A percentile compares a stretch with the other conserved stretches of the same genome.
Evolutionary conservation across 2,113 vertebrate genomes (phyloP).

Genomic region (Furnarius figulus): DNA sequence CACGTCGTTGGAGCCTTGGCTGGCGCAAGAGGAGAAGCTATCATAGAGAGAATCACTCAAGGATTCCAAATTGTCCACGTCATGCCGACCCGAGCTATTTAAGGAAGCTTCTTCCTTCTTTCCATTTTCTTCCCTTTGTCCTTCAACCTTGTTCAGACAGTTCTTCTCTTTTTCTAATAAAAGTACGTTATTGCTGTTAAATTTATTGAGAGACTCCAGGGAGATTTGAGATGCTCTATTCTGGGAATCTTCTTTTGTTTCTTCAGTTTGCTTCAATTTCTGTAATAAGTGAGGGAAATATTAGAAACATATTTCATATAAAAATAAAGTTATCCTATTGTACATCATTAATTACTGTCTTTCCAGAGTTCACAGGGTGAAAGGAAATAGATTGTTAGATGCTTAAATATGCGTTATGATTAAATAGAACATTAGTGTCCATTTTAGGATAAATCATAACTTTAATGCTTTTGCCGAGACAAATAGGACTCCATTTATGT

Average conservation of each 20-base stretch:
- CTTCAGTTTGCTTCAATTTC: slow-evolving; percentile 80
- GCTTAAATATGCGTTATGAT: slow-evolving; percentile 60
- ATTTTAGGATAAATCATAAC: slow-evolving; percentile 71
- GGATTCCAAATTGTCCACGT: slow-evolving; percentile 78
- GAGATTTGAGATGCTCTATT: slow-evolving; percentile 77
- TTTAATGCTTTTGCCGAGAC: slow-evolving; percentile 67
- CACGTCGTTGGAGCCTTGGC: slow-evolving; percentile 82
- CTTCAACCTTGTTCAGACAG: slow-evolving; percentile 54
- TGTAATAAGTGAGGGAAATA: slow-evolving; percentile 73
- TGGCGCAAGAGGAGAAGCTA: slow-evolving; percentile 89
- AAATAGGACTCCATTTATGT: slow-evolving; percentile 63
- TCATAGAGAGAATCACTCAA: slow-evolving; percentile 89
- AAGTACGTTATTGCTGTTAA: slow-evolving; percentile 76
- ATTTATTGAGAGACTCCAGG: slow-evolving; percentile 84
- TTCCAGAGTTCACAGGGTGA: slow-evolving; percentile 49
- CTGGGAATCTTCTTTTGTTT: slow-evolving; percentile 71
- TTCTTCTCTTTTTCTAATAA: slow-evolving; percentile 73
- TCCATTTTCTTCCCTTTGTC: slow-evolving; percentile 66
- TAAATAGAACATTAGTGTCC: slow-evolving; percentile 60
- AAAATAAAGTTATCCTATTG: slow-evolving; percentile 60
- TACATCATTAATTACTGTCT: slow-evolving; percentile 44
- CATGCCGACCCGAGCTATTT: slow-evolving; percentile 64
- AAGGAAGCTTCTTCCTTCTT: slow-evolving; percentile 72
- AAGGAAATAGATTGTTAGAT: slow-evolving; percentile 47
- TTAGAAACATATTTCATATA: slow-evolving; percentile 70